phyloP scores from a whole-genome alignment of 2,113 vertebrate species.

The Daphoenositta chrysoptera region DNA sequence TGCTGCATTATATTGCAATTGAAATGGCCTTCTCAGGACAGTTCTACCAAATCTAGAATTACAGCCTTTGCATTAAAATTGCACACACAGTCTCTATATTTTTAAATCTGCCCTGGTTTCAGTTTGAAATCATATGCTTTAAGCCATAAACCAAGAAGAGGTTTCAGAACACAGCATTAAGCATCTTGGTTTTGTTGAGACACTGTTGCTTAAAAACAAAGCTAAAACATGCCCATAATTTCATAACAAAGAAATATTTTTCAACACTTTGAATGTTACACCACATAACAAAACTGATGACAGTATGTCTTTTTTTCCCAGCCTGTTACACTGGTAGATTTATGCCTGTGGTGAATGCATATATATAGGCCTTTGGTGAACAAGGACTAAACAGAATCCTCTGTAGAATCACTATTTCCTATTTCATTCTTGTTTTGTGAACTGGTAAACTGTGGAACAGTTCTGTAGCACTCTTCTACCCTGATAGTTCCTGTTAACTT shows the following conservation, averaged over 20 bases:
- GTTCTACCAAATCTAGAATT: not conserved
- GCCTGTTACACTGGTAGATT: not conserved
- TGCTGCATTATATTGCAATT: not conserved
- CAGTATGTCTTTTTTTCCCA: not conserved
- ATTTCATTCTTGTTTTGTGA: not conserved
- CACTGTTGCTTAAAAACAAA: constrained; percentile 40
- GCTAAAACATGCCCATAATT: constrained; percentile 46
- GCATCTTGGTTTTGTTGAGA: constrained; percentile 24
- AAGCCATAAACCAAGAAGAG: not conserved
- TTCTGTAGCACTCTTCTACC: not conserved
- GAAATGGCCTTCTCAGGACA: not conserved
- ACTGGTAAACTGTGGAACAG: not conserved
- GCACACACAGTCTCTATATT: not conserved
- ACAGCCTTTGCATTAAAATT: not conserved
- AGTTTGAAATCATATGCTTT: not conserved
- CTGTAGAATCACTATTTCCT: not conserved
- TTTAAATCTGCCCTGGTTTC: not conserved
- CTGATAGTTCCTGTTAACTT: not conserved
- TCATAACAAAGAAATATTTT: constrained; percentile 57
- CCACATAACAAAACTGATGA: constrained; percentile 39
- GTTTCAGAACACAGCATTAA: not conserved
- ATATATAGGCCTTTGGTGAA: not conserved
- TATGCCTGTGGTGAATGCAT: not conserved
- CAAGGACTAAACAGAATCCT: not conserved
- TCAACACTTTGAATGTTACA: constrained; percentile 42